These are phyloP conservation scores for Helogale parvula DNA, from an alignment of 2,113 vertebrate species.

Conservation along the genomic window DNA sequence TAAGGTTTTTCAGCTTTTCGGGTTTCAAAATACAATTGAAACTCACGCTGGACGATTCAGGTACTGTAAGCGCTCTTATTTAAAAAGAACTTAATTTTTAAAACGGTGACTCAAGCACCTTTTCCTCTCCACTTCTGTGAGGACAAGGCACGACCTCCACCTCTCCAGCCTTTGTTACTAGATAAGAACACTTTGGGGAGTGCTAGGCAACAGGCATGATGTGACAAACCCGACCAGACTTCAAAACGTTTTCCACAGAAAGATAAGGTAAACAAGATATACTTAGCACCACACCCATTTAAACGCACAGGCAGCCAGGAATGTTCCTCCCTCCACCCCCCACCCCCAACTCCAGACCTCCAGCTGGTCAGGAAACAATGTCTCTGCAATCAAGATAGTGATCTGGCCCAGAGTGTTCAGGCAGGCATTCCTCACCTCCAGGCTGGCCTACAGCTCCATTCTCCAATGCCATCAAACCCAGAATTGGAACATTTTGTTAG, in stretches of 20 bases:
- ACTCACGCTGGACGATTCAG: not conserved
- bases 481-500: slow-evolving; percentile 37
- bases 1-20: slow-evolving; percentile 1
- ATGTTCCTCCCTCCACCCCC: not conserved
- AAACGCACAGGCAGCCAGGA: slow-evolving; percentile 50
- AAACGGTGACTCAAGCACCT: not conserved
- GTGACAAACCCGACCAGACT: slow-evolving; percentile 58
- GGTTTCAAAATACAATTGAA: slow-evolving; percentile 57
- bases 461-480: slow-evolving; percentile 42
- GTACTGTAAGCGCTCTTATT: not conserved
- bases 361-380: slow-evolving; percentile 77
- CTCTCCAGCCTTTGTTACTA: not conserved
- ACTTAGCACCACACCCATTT: slow-evolving; percentile 73
- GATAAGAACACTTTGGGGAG: slow-evolving; percentile 43
- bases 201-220: slow-evolving; percentile 44
- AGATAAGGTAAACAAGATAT: slow-evolving; percentile 78
- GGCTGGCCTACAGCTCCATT: not conserved
- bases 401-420: slow-evolving; percentile 55
- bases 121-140: not conserved
- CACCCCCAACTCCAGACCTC: not conserved
- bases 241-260: slow-evolving; percentile 74
- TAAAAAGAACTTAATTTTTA: not conserved
- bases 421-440: slow-evolving; percentile 65
- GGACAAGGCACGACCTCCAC: not conserved
- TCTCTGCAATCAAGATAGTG: slow-evolving; percentile 71